A percentile compares a stretch with the other conserved stretches of the same genome.
These are phyloP conservation scores for Drosophila gunungcola DNA, from an alignment of 1,140 invertebrate genomes.

Conservation along the genomic window DNA sequence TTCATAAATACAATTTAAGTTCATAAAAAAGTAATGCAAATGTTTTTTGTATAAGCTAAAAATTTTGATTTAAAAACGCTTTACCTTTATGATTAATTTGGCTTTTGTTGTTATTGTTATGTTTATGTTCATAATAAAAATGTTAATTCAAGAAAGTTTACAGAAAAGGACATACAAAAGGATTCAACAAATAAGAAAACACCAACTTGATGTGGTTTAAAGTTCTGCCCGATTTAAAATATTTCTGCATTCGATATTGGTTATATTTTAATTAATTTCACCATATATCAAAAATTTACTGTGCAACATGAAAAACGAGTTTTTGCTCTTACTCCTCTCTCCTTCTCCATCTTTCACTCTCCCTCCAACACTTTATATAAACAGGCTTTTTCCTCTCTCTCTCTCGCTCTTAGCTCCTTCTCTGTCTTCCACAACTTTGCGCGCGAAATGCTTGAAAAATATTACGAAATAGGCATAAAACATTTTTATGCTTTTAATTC, in stretches of 20 bases:
- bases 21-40: no score
- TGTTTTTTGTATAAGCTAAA: no score
- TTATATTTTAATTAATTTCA: constrained; percentile 54
- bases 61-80: no score
- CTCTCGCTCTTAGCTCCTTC: background rate
- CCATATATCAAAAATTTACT: constrained; percentile 47
- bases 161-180: background rate
- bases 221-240: background rate
- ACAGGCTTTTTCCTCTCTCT: constrained; percentile 51
- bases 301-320: constrained; percentile 47
- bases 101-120: no score
- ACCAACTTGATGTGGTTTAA: no score
- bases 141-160: no score
- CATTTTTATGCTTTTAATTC: constrained; percentile 23
- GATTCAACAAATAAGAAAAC: background rate
- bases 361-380: constrained; percentile 16
- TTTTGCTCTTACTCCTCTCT: constrained; percentile 10
- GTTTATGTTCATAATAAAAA: no score
- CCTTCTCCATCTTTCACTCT: constrained; percentile 1
- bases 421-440: constrained; percentile 26
- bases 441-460: constrained; percentile 41
- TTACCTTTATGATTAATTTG: no score
- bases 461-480: constrained; percentile 30
- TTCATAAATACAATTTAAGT: no score
- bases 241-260: constrained; percentile 16